These are phyloP conservation scores for Parapristionchus giblindavisi DNA, from an alignment of 2,888 invertebrate species.

Conservation along the genomic window DNA sequence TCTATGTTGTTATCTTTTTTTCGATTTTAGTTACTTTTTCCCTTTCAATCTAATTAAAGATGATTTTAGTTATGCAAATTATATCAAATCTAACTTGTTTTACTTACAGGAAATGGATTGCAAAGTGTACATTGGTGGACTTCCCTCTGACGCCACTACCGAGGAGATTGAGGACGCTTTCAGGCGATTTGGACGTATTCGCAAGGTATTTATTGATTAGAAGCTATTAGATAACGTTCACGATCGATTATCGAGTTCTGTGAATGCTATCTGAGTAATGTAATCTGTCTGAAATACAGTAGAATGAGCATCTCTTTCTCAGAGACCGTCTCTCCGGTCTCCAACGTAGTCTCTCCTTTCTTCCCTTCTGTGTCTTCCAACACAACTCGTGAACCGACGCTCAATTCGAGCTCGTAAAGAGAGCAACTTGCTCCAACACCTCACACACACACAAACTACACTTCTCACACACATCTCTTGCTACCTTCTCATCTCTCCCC, in stretches of 20 bases:
- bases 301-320: constrained; percentile 2
- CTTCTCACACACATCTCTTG: background rate
- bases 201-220: constrained; percentile 77
- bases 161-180: constrained; percentile 81
- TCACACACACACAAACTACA: constrained; percentile 25
- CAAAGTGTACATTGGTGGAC: constrained; percentile 90
- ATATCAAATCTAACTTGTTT: too few relatives aligned
- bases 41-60: too few relatives aligned
- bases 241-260: background rate
- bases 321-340: constrained; percentile 38
- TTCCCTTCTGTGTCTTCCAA: background rate
- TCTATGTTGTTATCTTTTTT: too few relatives aligned
- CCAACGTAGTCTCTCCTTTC: constrained; percentile 26
- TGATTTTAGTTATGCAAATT: too few relatives aligned
- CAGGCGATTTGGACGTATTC: constrained; percentile 84
- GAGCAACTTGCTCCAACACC: background rate
- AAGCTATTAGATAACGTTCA: background rate
- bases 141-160: constrained; percentile 84
- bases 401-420: background rate
- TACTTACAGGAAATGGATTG: constrained; percentile 35
- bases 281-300: background rate
- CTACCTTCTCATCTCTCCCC: constrained; percentile 23
- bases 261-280: background rate
- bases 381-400: constrained; percentile 3
- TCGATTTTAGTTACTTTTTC: too few relatives aligned